Base-by-base conservation (phyloP, 2,797 vertebrate genomes). In the Pipistrellus nathusii region DNA sequence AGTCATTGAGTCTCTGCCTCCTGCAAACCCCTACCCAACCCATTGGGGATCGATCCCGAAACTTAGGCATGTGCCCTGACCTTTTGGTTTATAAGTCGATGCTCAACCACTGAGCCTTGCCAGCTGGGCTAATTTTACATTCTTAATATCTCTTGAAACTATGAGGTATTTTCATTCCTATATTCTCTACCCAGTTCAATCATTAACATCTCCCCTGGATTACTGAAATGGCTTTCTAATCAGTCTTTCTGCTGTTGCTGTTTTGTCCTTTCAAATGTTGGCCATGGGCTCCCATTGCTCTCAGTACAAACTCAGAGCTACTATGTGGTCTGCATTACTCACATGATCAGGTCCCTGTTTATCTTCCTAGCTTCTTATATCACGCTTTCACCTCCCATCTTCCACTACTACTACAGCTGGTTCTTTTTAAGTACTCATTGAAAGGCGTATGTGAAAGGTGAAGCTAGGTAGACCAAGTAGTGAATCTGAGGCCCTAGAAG, bases 81-180 rank as follows among this genome's bases (percentile, higher is more conserved):
- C 15, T 66, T 18, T 5, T 66, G 14, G n/a, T 66, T 17, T 32
- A 66, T 32, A 32, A 14, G 62, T 66, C 3, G 3, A 32, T 66
- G 30, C 64, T 66, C 15, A 66, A 66, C n/a, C 64, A 66, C 30
- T 66, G 64, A 66, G 64, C 62, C 30, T 30, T n/a, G 14, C 62
- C 13, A n/a, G 62, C 62, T n/a, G 27, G 15, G 30, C 64, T 72
- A 55, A 21, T 73, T 44, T 87, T 71, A 11, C 14, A 25, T 72
- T 6, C 51, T 53, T 88, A 35, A 14, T 85, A 17, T 68, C 14
- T 94, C 21, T 86, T 84, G 20, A 84, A 69, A 89, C 44, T 62
- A 0, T 25, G 25, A 41, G 32, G 6, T 41, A 17, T 83, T 41
- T 89, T 44, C 6, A 13, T 59, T 53, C 23, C 48, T 35, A 0